Conservation (phyloP, 2,797 vertebrate species). For the Pangasius mekongensis region DNA sequence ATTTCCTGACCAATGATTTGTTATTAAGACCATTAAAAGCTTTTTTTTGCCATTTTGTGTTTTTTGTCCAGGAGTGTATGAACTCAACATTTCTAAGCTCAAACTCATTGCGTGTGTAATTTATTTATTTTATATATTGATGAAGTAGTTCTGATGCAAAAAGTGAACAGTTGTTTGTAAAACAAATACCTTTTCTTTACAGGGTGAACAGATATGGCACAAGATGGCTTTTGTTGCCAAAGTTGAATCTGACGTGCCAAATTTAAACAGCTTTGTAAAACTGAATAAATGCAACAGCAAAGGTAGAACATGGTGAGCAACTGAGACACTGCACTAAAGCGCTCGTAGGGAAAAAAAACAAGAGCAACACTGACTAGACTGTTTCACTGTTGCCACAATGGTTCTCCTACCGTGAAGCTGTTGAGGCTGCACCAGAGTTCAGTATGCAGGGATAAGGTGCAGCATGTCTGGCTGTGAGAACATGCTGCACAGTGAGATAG, state of each 20-base stretch:
- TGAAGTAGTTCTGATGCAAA: background rate
- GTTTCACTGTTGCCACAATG: slow-evolving; percentile 39
- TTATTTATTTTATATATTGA: no score
- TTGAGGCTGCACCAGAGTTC: slow-evolving; percentile 31
- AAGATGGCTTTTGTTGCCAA: background rate
- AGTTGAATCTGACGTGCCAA: background rate
- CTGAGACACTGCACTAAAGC: slow-evolving; percentile 50
- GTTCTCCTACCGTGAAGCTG: slow-evolving; percentile 36
- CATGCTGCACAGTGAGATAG: slow-evolving; percentile 30
- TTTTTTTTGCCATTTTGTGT: no score
- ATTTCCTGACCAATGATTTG: no score
- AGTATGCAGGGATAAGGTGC: slow-evolving; percentile 48
- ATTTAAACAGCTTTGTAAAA: background rate
- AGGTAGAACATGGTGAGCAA: slow-evolving; percentile 16
- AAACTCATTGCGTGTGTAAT: background rate
- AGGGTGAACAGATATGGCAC: background rate
- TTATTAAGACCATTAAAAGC: no score
- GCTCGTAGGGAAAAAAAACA: slow-evolving; percentile 54
- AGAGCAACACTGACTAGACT: slow-evolving; percentile 53
- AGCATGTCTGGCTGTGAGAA: slow-evolving; percentile 39
- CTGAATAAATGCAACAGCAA: slow-evolving; percentile 23
- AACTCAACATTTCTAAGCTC: background rate
- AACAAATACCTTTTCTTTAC: background rate
- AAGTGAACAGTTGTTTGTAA: background rate
- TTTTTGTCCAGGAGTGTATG: no score